These are phyloP conservation scores for Microtus oregoni DNA, from an alignment of 2,113 vertebrate genomes.

Conservation along the genomic window DNA sequence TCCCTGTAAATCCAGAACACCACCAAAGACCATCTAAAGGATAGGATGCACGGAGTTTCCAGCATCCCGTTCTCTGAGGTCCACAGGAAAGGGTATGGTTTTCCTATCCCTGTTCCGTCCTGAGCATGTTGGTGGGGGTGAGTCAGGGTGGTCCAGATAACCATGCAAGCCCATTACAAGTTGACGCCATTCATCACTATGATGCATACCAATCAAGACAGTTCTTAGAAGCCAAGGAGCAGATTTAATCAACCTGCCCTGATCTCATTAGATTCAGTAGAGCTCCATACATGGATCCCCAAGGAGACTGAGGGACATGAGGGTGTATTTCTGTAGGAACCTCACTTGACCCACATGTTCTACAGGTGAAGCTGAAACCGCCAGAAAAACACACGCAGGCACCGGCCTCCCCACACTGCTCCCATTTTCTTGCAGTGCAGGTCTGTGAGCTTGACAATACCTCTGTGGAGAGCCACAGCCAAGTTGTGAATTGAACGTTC, in stretches of 20 bases:
- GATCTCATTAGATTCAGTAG: constrained; percentile 46
- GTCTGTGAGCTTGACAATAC: constrained; percentile 76
- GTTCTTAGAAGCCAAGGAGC: not conserved
- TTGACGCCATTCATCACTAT: not conserved
- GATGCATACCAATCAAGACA: not conserved
- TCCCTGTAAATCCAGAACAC: not conserved
- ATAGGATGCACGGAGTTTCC: not conserved
- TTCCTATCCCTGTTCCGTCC: not conserved
- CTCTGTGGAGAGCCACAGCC: constrained; percentile 73
- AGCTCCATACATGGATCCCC: constrained; percentile 45
- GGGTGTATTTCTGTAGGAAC: not conserved
- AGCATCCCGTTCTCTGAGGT: not conserved
- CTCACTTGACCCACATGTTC: not conserved
- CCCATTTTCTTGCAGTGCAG: constrained; percentile 54
- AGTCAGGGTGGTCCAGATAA: not conserved
- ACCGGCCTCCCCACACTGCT: constrained; percentile 59
- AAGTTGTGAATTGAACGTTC: constrained; percentile 61
- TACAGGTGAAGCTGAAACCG: constrained; percentile 58
- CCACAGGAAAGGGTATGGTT: not conserved
- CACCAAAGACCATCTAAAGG: not conserved
- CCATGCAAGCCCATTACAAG: not conserved
- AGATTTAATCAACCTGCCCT: constrained; percentile 42
- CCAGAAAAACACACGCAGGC: constrained; percentile 25
- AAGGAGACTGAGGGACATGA: not conserved
- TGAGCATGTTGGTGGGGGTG: not conserved